Evolutionary conservation across 1,140 invertebrate genomes (phyloP), one percentile per base, ranked within the genome.

Genomic region (Zaprionus camerounensis): DNA sequence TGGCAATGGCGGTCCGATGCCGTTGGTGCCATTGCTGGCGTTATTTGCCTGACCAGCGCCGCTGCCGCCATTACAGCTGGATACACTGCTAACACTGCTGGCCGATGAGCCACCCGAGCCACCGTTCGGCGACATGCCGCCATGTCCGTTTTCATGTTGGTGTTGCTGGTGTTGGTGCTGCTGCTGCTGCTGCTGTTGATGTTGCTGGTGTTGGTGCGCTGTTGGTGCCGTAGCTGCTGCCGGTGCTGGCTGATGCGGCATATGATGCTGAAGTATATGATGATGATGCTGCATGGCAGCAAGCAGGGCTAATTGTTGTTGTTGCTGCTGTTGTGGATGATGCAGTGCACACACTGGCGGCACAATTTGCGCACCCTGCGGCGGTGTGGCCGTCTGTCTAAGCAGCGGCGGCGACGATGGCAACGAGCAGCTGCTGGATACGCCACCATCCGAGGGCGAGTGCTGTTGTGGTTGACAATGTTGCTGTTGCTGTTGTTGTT

Each of bases 311-410:
- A 92, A 46, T 69, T 92, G 91, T 78, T 92, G 91, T 57, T 92
- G 91, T 51, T 34, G 91, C 59, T 92, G 91, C 51, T 34, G 91
- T 57, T 92, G 91, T 55, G 91, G 91, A 75, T 92, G 91, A 77
- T 92, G 91, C 26, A 92, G 70, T 20, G 91, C 91, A 71, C 91
- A 92, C 9, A 91, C 90, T 41, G 91, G 91, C 56, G 88, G 91
- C 58, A 92, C 82, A 26, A 91, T 77, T 41, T 91, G 87, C 17
- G 87, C 87, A 49, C 88, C 82, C 76, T 92, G 91, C 53, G 87
- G 85, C 46, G 91, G 88, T 26, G 82, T 85, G 17, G 91, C 76
- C 57, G 90, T 78, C 49, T 92, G 91, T 57, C 92, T 91, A 58
- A 92, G 36, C 64, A 91, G 46, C 7, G 91, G 91, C 22, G 91